These are phyloP conservation scores for Troilus luridus DNA, from an alignment of 2,888 invertebrate species.

Conservation along the genomic window DNA sequence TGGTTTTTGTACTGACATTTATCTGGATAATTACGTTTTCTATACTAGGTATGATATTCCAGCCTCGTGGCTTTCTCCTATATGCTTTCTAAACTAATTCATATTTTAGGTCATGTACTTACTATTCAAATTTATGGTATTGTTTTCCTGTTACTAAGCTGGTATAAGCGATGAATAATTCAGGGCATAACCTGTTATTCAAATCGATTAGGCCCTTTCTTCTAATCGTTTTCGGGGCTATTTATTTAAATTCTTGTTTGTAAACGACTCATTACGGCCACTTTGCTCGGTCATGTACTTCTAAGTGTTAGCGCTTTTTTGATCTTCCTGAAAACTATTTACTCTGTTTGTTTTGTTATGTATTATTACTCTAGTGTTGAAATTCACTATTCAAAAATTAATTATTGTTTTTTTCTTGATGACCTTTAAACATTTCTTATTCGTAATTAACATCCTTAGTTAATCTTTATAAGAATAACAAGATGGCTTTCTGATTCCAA, in stretches of 20 bases:
- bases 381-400: background rate
- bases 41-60: background rate
- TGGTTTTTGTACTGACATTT: background rate
- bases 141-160: conserved; percentile 11
- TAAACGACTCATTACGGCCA: background rate
- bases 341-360: background rate
- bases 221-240: background rate
- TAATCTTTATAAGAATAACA: too few species aligned
- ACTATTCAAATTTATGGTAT: conserved; percentile 36
- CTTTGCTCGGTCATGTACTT: background rate
- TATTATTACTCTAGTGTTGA: background rate
- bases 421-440: too few species aligned
- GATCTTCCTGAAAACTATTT: background rate
- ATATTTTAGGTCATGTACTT: conserved; percentile 36
- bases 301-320: background rate
- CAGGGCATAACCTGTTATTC: conserved; percentile 13
- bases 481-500: too few species aligned
- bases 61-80: background rate
- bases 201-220: conserved; percentile 5
- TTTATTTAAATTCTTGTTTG: background rate
- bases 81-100: conserved; percentile 20
- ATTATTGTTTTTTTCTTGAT: background rate
- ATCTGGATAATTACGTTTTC: conserved; percentile 20
- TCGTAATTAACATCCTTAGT: too few species aligned
- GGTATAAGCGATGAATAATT: conserved; percentile 5